phyloP scores from a whole-genome alignment of 2,888 invertebrate genomes.

The Pycnomerus fuliginosus region DNA sequence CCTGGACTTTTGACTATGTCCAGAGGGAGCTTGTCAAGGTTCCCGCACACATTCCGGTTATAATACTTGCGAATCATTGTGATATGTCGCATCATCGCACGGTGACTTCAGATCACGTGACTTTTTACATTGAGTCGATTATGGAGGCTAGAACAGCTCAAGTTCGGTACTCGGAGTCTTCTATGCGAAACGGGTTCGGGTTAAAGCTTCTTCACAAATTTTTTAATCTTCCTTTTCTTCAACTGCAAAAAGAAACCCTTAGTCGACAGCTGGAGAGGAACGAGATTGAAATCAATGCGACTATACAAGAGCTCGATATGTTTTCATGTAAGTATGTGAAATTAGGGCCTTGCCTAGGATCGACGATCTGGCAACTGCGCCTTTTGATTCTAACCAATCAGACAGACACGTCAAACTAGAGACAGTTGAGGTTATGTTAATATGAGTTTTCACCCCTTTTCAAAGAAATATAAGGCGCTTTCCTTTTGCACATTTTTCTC shows the following conservation, averaged over 20 bases:
- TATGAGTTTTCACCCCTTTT: too few relatives aligned
- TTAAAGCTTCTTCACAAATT: conserved; percentile 90
- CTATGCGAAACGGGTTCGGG: conserved; percentile 96
- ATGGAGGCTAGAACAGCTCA: conserved; percentile 52
- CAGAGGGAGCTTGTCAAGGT: conserved; percentile 82
- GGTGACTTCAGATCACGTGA: conserved; percentile 71
- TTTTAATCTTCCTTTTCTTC: conserved; percentile 90
- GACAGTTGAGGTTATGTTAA: too few relatives aligned
- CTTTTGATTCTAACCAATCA: too few relatives aligned
- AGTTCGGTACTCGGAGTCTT: conserved; percentile 85
- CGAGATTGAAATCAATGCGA: conserved; percentile 75
- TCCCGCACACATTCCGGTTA: conserved; percentile 76
- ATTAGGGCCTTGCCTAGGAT: too few relatives aligned
- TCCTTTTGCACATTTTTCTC: too few relatives aligned
- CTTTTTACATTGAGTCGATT: conserved; percentile 67
- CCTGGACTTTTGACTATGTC: conserved; percentile 95
- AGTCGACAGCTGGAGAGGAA: conserved; percentile 83
- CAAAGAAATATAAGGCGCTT: too few relatives aligned
- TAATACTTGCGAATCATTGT: conserved; percentile 90
- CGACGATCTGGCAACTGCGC: too few relatives aligned
- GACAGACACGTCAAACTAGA: too few relatives aligned
- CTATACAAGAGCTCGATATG: conserved; percentile 71
- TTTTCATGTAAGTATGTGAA: too few relatives aligned
- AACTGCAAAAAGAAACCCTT: conserved; percentile 82
- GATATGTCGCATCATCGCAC: conserved; percentile 97